phyloP scores from a whole-genome alignment of 2,888 invertebrate genomes.

The Mythimna lalbum region DNA sequence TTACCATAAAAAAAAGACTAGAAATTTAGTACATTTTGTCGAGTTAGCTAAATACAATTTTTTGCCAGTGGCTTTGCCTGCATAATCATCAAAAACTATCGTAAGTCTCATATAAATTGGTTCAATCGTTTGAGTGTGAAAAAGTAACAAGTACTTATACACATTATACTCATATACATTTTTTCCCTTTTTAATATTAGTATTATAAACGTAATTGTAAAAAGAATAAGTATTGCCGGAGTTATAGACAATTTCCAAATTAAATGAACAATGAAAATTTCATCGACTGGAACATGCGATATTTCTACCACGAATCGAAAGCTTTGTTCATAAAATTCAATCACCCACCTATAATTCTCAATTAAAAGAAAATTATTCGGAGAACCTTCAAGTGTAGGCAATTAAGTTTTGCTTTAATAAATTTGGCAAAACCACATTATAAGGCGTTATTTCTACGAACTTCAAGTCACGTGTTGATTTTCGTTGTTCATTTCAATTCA shows the following conservation, averaged over 20 bases:
- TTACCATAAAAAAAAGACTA: too few species aligned
- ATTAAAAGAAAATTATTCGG: conserved; percentile 1
- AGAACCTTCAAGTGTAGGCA: conserved; percentile 13
- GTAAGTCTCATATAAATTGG: too few species aligned
- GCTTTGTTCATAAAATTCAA: conserved; percentile 3
- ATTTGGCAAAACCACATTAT: background rate
- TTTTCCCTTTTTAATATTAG: too few species aligned
- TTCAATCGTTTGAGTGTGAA: too few species aligned
- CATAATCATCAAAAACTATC: too few species aligned
- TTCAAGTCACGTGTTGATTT: conserved; percentile 21
- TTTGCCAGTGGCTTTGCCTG: too few species aligned
- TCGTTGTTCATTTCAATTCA: background rate
- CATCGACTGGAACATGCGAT: background rate
- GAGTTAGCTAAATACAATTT: too few species aligned
- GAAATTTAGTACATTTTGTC: too few species aligned
- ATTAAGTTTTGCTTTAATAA: conserved; percentile 20
- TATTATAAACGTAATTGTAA: too few species aligned
- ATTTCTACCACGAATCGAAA: background rate
- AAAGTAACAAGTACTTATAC: too few species aligned
- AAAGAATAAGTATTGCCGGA: too few species aligned
- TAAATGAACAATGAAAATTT: background rate
- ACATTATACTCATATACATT: too few species aligned
- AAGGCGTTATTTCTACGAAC: conserved; percentile 16
- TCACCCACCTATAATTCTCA: background rate
- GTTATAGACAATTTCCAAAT: background rate